A percentile compares a stretch with the other conserved stretches of the same genome.
Conservation (phyloP, 2,797 vertebrate species). For the Tympanoctomys barrerae region DNA sequence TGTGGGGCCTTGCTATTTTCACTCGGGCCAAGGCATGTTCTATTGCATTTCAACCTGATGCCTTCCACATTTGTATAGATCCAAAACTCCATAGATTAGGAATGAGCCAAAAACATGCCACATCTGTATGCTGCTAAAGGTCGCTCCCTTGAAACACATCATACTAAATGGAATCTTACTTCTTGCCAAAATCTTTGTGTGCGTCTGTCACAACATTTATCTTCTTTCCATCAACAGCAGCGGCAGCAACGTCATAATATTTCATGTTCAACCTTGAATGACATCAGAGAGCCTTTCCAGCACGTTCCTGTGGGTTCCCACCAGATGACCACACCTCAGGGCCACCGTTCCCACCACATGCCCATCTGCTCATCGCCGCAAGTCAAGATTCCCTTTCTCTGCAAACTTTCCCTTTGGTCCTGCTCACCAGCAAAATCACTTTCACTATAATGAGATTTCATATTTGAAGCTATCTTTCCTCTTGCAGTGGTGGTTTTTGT, state of each 20-base stretch:
- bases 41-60: constrained; percentile 67
- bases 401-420: constrained; percentile 11
- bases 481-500: constrained; percentile 25
- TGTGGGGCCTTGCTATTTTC: constrained; percentile 54
- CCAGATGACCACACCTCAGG: neutral
- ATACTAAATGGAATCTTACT: constrained; percentile 80
- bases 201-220: constrained; percentile 74
- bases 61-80: constrained; percentile 67
- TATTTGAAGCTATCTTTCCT: constrained; percentile 41
- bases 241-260: constrained; percentile 47
- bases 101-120: constrained; percentile 74
- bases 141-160: constrained; percentile 73
- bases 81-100: constrained; percentile 55
- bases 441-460: constrained; percentile 13
- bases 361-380: neutral
- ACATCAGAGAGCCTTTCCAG: constrained; percentile 56
- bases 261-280: constrained; percentile 67
- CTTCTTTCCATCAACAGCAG: constrained; percentile 74
- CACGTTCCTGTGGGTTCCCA: constrained; percentile 26
- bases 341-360: neutral
- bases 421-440: constrained; percentile 29
- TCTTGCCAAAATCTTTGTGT: constrained; percentile 77
- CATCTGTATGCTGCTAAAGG: constrained; percentile 69
- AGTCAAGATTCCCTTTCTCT: constrained; percentile 51
- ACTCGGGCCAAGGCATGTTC: constrained; percentile 34